Evolutionary conservation across 2,113 vertebrate genomes (phyloP), one percentile per base, ranked within the genome.

Genomic region (Diadophis punctatus): DNA sequence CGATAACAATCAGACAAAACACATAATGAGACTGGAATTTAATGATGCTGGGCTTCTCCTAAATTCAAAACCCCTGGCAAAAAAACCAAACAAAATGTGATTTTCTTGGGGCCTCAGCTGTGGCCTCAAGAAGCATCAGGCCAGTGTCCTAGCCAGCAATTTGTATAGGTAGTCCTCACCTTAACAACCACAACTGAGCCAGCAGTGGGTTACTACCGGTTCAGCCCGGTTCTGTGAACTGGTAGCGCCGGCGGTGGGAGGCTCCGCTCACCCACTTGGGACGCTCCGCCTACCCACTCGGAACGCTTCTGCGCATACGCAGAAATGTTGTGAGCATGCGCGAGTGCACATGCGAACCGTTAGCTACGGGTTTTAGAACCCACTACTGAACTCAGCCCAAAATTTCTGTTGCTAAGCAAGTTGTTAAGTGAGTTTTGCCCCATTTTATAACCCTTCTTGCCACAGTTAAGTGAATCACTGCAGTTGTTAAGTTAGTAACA

Each of bases 1-100:
- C 84, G 25, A 80, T 39, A 39, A 22, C 58, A 91, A 90, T 46
- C 48, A 55, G 49, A 85, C 85, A 16, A 93, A 95, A 74, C 12
- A 46, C 25, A 52, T 60, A 7, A 53, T 30, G 34, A 48, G 5
- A 39, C 58, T 58, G 39, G 53, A 23, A 23, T 56, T 51, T 18
- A 10, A 34, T 52, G 51, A 3, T 16, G 27, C 91, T 23, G 18
- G 30, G 63, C 90, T 88, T 51, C 93, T 63, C 58, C 7, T 1
- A 58, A 9, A 1, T 51, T 92, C 68, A 1, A 0, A 0, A 0
- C 0, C 0, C 6, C 30, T 93, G 20, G 20, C 48, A 34, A 20
- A 90, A n/a, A 94, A 87, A 1, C 25, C 0, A 0, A 23, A 4
- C 27, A 30, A 58, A 14, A 30, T 80, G 3, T 0, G 0, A 0